Evolutionary conservation across 2,888 invertebrate genomes (phyloP), one percentile per base, ranked within the genome.

Genomic region (Plebejus argus): DNA sequence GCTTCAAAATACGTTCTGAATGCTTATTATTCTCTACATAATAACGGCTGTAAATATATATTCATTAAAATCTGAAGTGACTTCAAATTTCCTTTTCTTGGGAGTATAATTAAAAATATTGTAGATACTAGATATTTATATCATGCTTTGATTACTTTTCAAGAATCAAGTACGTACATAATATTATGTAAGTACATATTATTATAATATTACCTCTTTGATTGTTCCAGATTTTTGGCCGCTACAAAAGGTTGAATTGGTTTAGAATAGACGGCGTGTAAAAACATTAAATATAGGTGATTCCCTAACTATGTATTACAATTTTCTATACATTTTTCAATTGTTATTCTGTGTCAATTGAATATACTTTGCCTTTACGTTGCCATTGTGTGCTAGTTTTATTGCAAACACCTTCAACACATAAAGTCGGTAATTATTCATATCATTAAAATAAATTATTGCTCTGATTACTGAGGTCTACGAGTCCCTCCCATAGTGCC

Each of bases 1-100:
- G 74, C 15, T 74, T 53, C 28, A 74, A 74, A 74, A 74, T 74
- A 66, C 53, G 74, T 33, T 74, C 23, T 74, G 53, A 74, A 74
- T 74, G 53, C 74, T 49, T 28, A 74, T 74, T 74, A 45, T 71
- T 35, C 18, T 74, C 12, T 53, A 1, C 12, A 15, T 18, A 74
- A 74, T 18, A 53, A 74, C 49, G 28, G 18, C 28, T 74, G 15
- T 28, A 53, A 74, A 74, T 53, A 53, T 18, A 28, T 28, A 49
- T 45, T 74, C 53, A 49, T 72, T 49, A 23, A 8, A 45, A 15
- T 45, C 20, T 45, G n/a, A 49, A 45, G 72, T 39, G 20, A 72
- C 45, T 45, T 72, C n/a, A 72, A 72, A 49, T 72, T 72, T 72
- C 23, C 15, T 49, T 71, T 28, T n/a, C 3, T 49, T 49, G 7